phyloP scores from a whole-genome alignment of 2,113 vertebrate species.

The Todiramphus saurophagus region DNA sequence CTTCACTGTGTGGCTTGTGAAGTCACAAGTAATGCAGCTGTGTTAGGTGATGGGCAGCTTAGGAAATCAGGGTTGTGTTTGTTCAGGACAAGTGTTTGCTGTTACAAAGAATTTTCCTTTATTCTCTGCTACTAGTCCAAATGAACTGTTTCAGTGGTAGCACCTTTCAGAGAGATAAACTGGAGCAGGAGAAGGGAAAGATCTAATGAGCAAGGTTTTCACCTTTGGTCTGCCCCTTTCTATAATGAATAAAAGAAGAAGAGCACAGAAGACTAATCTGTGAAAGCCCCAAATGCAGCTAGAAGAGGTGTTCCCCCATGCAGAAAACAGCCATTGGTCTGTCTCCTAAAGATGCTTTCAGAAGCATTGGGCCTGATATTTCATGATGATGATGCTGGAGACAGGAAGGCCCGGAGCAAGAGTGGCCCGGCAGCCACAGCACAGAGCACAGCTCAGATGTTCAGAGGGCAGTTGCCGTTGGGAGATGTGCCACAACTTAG shows the following conservation, averaged over 20 bases:
- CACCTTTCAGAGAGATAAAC: background rate
- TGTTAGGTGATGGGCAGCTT: background rate
- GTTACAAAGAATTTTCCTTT: background rate
- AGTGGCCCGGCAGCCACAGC: accelerated
- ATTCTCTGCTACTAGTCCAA: background rate
- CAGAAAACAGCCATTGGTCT: background rate
- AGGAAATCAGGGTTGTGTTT: background rate
- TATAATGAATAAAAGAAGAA: background rate
- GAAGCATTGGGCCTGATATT: background rate
- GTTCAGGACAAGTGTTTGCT: background rate
- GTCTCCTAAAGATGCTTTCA: background rate
- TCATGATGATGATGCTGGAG: background rate
- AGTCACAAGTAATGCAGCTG: background rate
- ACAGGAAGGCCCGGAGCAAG: background rate
- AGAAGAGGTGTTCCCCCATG: background rate
- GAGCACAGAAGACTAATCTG: background rate
- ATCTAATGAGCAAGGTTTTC: background rate
- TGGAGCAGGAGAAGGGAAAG: background rate
- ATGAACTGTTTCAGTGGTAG: conserved; percentile 1
- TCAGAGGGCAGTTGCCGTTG: background rate
- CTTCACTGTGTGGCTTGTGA: background rate
- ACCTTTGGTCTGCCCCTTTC: background rate
- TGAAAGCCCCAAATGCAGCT: background rate
- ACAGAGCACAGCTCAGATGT: background rate
- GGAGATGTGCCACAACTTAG: background rate